Percentiles rank a stretch among this genome's conserved stretches.
Evolutionary conservation across 2,797 vertebrate species (phyloP).

Genomic region (Microctenopoma steveboyesi): DNA sequence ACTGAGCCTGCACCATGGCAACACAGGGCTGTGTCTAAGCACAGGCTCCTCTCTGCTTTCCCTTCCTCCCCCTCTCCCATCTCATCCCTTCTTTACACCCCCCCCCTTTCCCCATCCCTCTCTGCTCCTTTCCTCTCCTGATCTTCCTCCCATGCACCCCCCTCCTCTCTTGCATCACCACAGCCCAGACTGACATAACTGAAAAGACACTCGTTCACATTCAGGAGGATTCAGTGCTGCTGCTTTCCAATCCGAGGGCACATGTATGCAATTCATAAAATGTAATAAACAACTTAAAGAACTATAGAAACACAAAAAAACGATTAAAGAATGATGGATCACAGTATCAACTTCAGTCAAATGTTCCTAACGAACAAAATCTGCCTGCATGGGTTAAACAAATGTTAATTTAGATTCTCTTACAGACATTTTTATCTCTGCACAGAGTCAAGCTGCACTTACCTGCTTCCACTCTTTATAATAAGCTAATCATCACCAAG

Average conservation of each 20-base stretch:
- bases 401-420: too few relatives aligned
- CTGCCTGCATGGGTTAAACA: too few relatives aligned
- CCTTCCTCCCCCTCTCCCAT: constrained; percentile 14
- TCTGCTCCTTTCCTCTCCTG: constrained; percentile 15
- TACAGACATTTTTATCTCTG: not conserved
- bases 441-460: not conserved
- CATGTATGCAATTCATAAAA: not conserved
- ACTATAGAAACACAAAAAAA: too few relatives aligned
- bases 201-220: constrained; percentile 54
- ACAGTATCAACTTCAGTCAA: too few relatives aligned
- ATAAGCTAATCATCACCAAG: not conserved
- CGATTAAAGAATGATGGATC: too few relatives aligned
- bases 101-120: constrained; percentile 38
- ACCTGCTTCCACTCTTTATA: not conserved
- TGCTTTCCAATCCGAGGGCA: constrained; percentile 35
- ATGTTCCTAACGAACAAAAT: too few relatives aligned
- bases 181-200: constrained; percentile 54
- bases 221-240: constrained; percentile 18
- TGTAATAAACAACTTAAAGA: not conserved
- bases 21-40: constrained; percentile 76
- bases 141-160: constrained; percentile 27
- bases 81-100: constrained; percentile 44
- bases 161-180: constrained; percentile 64
- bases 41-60: constrained; percentile 60
- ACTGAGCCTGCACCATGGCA: constrained; percentile 84